These are phyloP conservation scores for Ophioninae sp. DNA, from an alignment of 2,888 invertebrate genomes.

Conservation along the genomic window DNA sequence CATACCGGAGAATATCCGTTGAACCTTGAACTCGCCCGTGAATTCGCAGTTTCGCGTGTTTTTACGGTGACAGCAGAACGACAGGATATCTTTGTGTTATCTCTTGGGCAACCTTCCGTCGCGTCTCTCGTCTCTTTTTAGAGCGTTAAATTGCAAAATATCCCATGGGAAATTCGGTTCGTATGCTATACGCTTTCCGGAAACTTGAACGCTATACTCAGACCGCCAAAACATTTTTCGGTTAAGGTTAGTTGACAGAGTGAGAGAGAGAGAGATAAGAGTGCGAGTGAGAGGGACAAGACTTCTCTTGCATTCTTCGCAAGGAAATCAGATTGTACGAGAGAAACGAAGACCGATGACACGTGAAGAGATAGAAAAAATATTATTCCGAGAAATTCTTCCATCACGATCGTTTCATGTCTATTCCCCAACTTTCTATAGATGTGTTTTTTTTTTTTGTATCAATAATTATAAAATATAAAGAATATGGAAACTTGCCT, in stretches of 20 bases:
- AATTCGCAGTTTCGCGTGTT: neutral
- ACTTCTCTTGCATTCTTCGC: neutral
- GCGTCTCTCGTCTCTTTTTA: conserved; percentile 58
- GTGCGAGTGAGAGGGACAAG: neutral
- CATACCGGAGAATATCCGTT: neutral
- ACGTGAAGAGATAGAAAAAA: neutral
- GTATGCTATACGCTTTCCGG: conserved; percentile 58
- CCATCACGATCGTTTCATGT: neutral
- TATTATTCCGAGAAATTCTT: neutral
- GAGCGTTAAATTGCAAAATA: conserved; percentile 73
- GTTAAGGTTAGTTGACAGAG: neutral
- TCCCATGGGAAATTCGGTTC: conserved; percentile 73
- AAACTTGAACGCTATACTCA: conserved; percentile 62
- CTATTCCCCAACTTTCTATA: neutral
- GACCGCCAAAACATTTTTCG: conserved; percentile 25
- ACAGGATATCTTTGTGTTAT: conserved; percentile 24
- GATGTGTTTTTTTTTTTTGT: neutral
- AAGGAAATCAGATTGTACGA: neutral
- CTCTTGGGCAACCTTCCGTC: conserved; percentile 25
- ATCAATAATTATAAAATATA: neutral
- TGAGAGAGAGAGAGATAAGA: neutral
- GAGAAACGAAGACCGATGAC: conserved; percentile 4
- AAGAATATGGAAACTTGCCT: neutral
- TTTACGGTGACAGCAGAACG: conserved; percentile 33
- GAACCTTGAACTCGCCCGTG: neutral